Base-by-base conservation (phyloP, 1,140 invertebrate genomes). In the Leptoteleia sp. region DNA sequence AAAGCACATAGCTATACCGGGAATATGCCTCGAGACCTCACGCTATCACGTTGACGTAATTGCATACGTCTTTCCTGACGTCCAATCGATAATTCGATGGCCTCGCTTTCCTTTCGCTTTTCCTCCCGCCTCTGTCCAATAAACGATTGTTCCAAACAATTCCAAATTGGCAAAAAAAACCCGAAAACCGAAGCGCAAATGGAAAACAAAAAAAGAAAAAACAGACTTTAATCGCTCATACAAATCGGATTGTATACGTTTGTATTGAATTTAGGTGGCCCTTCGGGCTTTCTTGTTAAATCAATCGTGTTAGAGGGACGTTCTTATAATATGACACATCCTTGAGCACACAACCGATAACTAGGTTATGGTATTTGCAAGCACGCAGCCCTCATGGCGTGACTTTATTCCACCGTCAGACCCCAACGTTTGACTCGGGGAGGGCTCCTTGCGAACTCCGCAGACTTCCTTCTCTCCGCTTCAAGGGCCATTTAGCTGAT, bases 281-380 rank as follows among this genome's bases (percentile, higher is more conserved):
- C 16, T 38, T 12, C 0, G n/a, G 57, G 19, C 0, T 48, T 64
- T 33, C 27, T 27, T 31, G 42, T 40, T 50, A 50, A 67, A 48
- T 37, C 42, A 68, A 50, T 59, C 43, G 40, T 12, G 52, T 61
- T 33, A n/a, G 16, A 65, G 54, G 31, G 29, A 48, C 42, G 19
- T 50, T 78, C 52, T n/a, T 50, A 75, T 72, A 72, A 78, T 67
- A 45, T 33, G 76, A n/a, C n/a, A 75, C 57, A 75, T 79, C 57
- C 65, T 65, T 71, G 64, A 52, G 50, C 42, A 75, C 57, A 79
- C 77, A 73, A 40, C 13, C 25, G 9, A 65, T 79, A 79, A 79
- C 77, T 67, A 33, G 77, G 78, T 76, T 76, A 76, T 73, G 62
- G 61, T 70, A 71, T 80, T 80, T 76, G 78, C 68, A 80, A 76